phyloP scores from a whole-genome alignment of 1,140 invertebrate species.

The Lordiphosa mommai region DNA sequence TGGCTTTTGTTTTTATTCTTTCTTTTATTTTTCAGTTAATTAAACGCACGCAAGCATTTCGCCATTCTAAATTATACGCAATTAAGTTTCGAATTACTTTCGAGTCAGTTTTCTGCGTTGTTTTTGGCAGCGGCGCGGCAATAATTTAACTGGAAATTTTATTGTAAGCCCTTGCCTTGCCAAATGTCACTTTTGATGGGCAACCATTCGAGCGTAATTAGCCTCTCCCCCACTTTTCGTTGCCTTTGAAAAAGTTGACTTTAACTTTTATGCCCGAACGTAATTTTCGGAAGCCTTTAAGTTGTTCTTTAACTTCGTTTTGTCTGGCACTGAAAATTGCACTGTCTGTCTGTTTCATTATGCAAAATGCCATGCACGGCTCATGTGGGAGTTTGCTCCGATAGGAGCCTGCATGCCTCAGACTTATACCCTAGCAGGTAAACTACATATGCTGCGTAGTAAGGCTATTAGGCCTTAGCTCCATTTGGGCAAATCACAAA shows the following conservation, averaged over 20 bases:
- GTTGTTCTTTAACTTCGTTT: slow-evolving; percentile 51
- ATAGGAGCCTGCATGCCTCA: slow-evolving; percentile 17
- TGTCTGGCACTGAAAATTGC: slow-evolving; percentile 43
- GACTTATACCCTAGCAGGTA: background rate
- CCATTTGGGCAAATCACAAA: too few relatives aligned
- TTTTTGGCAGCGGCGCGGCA: slow-evolving; percentile 49
- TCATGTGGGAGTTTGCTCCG: background rate
- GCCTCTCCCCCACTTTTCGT: background rate
- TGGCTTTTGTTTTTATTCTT: slow-evolving; percentile 35
- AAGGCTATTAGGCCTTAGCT: too few relatives aligned
- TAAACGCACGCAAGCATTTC: slow-evolving; percentile 74
- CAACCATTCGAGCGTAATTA: slow-evolving; percentile 34
- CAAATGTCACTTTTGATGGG: slow-evolving; percentile 70
- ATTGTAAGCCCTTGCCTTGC: slow-evolving; percentile 62
- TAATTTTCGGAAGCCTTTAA: slow-evolving; percentile 37
- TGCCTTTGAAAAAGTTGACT: slow-evolving; percentile 1
- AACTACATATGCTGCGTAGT: too few relatives aligned
- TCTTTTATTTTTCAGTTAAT: slow-evolving; percentile 73
- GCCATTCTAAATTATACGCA: slow-evolving; percentile 72
- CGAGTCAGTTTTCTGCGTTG: slow-evolving; percentile 45
- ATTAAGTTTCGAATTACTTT: slow-evolving; percentile 76
- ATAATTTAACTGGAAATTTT: slow-evolving; percentile 72
- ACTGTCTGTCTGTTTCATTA: slow-evolving; percentile 65
- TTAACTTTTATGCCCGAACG: slow-evolving; percentile 34
- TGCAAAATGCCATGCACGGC: slow-evolving; percentile 48